A percentile compares a stretch with the other conserved stretches of the same genome.
Evolutionary conservation across 2,888 invertebrate genomes (phyloP).

Genomic region (Trissolcus brochymenae): DNA sequence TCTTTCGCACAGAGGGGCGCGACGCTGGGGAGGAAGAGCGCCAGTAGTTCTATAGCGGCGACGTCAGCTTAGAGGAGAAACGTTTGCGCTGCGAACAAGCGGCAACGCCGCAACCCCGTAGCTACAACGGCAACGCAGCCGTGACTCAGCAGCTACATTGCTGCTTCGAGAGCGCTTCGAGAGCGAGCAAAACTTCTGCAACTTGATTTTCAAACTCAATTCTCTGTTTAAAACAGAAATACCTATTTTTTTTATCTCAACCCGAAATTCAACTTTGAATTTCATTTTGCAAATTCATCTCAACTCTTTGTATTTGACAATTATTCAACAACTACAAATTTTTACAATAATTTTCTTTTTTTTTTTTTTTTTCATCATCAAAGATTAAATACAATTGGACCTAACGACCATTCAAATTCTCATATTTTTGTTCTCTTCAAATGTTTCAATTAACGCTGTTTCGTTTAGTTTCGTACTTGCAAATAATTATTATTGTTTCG

Average conservation of each 20-base stretch:
- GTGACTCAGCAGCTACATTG: constrained; percentile 67
- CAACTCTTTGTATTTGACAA: not conserved
- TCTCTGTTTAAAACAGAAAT: constrained; percentile 45
- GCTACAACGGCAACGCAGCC: constrained; percentile 68
- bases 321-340: not conserved
- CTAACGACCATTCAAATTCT: too few species aligned
- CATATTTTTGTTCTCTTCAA: too few species aligned
- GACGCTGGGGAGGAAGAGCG: constrained; percentile 29
- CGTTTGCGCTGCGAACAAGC: constrained; percentile 35
- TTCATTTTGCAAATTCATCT: too few species aligned
- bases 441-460: too few species aligned
- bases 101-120: constrained; percentile 58
- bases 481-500: too few species aligned
- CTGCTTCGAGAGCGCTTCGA: constrained; percentile 48
- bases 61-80: constrained; percentile 48
- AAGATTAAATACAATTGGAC: too few species aligned
- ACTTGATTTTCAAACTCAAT: constrained; percentile 71
- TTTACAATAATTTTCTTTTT: too few species aligned
- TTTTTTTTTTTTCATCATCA: too few species aligned
- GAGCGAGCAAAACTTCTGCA: constrained; percentile 67
- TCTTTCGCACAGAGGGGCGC: constrained; percentile 47
- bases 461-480: too few species aligned
- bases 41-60: constrained; percentile 47
- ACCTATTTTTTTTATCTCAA: too few species aligned
- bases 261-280: too few species aligned